Evolutionary conservation across 1,140 invertebrate genomes (phyloP).

Genomic region (Probaryconus sp.): DNA sequence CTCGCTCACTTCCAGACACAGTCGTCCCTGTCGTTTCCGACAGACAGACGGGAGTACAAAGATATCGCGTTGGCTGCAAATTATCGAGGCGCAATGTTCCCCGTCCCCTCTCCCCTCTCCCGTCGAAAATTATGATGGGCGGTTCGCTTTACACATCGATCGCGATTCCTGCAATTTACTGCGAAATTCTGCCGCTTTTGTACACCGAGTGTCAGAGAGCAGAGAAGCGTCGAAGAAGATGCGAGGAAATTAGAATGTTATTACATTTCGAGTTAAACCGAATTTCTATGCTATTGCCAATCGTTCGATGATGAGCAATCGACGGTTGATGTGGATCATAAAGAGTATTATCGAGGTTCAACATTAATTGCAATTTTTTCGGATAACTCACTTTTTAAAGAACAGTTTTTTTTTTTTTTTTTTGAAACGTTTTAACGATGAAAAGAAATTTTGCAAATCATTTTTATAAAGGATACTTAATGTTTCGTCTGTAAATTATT

Average conservation of each 20-base stretch:
- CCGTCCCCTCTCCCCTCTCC: no score
- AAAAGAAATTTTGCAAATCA: no score
- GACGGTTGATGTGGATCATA: no score
- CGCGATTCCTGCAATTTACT: slow-evolving; percentile 46
- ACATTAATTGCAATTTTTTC: no score
- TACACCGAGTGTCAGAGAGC: no score
- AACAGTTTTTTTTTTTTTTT: no score
- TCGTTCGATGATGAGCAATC: slow-evolving; percentile 29
- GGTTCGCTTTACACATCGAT: slow-evolving; percentile 49
- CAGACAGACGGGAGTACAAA: slow-evolving; percentile 41
- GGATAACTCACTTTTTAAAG: no score
- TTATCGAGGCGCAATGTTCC: slow-evolving; percentile 46
- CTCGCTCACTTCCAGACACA: slow-evolving; percentile 28
- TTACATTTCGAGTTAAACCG: slow-evolving; percentile 43
- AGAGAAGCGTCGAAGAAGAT: slow-evolving; percentile 25
- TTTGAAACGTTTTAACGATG: no score
- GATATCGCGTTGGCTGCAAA: slow-evolving; percentile 43
- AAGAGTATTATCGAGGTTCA: no score
- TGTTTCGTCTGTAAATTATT: no score
- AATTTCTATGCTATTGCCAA: slow-evolving; percentile 30
- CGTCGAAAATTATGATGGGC: slow-evolving; percentile 52
- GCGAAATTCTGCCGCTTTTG: slow-evolving; percentile 21
- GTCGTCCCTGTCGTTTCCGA: slow-evolving; percentile 47
- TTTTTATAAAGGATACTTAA: no score
- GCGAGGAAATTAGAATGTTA: slow-evolving; percentile 43